Evolutionary conservation across 1,140 invertebrate species (phyloP), one percentile per base, ranked within the genome.

Genomic region (Spodoptera litura): DNA sequence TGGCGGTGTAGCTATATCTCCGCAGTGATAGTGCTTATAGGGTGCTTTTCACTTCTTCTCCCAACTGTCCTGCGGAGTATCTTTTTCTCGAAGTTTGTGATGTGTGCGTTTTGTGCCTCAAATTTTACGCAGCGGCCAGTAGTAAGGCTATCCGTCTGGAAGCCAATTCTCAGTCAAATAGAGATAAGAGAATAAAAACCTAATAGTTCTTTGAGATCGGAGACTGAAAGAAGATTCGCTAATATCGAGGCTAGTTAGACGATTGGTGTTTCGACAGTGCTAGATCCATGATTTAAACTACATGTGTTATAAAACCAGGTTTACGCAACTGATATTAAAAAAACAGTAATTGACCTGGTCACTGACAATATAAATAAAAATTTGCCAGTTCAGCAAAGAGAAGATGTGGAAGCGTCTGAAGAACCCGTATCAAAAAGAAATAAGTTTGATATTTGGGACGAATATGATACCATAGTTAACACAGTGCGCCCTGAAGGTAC

Each of bases 361-460:
- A 71, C 68, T 49, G 27, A 25, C 20, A 56, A 55, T 56, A 71
- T 71, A 56, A 55, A 53, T 55, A 55, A 51, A 53, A 70, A 70
- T 52, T 27, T 70, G 51, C 66, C 66, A 70, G 49, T 20, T 70
- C 44, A 70, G 12, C 66, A 49, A 70, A 51, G 66, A 52, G 44
- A 68, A 49, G 9, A 70, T 52, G 66, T 70, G 44, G 66, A 70
- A 70, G 44, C 49, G 20, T 13, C 66, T 61, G 58, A 61, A 61
- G 58, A 61, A 70, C 51, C 66, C 49, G 44, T 70, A 70, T 51
- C 25, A 56, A 71, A 56, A 71, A 56, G 53, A 55, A 49, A 71
- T 61, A 71, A 51, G 53, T 70, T 70, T 70, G 68, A 71, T 38
- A 80, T 80, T 75, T 80, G 78, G 78, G 72, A 55, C 10, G 72